phyloP scores from a whole-genome alignment of 1,140 invertebrate genomes.

The Microvelia longipes region DNA sequence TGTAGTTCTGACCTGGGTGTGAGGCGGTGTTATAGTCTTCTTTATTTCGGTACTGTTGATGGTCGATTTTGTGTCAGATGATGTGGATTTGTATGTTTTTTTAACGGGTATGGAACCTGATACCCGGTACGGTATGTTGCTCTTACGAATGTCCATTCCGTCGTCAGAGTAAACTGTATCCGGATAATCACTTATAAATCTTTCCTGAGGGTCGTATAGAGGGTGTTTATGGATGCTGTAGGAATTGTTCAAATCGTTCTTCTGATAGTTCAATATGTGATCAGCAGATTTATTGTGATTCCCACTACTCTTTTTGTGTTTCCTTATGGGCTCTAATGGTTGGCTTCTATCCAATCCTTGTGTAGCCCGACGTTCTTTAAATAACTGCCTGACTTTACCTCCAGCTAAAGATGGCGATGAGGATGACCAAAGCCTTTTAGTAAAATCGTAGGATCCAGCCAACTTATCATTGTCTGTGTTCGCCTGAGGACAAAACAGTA shows the following conservation, averaged over 20 bases:
- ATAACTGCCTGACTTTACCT: conserved; percentile 20
- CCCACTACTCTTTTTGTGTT: background rate
- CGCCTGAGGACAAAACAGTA: no score
- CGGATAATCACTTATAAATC: background rate
- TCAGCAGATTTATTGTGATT: background rate
- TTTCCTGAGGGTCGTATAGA: no score
- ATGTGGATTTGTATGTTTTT: background rate
- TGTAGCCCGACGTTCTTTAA: conserved; percentile 15
- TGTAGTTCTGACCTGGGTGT: background rate
- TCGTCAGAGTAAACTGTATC: background rate
- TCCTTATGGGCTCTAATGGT: conserved; percentile 26
- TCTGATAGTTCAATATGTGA: background rate
- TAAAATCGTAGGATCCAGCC: background rate
- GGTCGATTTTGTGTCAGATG: background rate
- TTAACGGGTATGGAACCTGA: background rate
- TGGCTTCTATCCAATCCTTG: conserved; percentile 26
- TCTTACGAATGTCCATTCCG: background rate
- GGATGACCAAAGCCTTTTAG: background rate
- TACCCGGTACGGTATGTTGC: background rate
- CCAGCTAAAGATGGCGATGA: background rate
- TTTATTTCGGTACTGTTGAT: background rate
- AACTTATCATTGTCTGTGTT: background rate
- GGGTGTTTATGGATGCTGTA: background rate
- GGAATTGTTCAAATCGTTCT: background rate
- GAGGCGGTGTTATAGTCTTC: no score